Percentiles rank a stretch among this genome's conserved stretches.
phyloP scores from a whole-genome alignment of 2,797 vertebrate genomes.

The Catharus ustulatus region DNA sequence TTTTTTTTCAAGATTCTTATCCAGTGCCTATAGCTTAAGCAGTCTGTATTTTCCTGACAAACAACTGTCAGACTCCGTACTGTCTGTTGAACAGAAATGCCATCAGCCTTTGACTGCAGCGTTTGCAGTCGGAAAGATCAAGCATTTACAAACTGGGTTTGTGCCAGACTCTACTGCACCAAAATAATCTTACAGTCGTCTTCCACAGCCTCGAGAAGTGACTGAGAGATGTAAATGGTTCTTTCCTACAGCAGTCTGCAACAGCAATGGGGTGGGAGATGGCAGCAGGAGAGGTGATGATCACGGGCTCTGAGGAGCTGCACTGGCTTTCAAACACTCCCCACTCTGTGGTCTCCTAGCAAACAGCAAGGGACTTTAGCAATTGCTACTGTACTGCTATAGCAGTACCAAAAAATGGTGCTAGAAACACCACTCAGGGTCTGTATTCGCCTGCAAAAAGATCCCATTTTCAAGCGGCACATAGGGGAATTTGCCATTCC shows the following conservation, averaged over 20 bases:
- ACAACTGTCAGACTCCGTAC: background rate
- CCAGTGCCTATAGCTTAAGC: background rate
- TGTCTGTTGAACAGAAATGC: background rate
- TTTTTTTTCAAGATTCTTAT: background rate
- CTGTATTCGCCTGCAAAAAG: background rate
- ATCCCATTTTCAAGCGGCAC: background rate
- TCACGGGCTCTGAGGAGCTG: background rate
- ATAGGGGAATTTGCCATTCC: background rate
- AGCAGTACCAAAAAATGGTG: background rate
- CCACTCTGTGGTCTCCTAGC: background rate
- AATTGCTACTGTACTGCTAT: background rate
- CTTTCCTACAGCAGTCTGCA: background rate
- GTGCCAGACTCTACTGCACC: background rate
- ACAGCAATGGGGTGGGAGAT: rapidly evolving
- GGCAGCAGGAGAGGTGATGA: background rate
- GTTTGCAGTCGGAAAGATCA: background rate
- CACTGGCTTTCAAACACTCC: background rate
- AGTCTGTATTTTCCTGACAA: background rate
- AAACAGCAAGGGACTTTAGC: background rate
- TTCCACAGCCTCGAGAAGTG: background rate
- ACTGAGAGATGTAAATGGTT: background rate
- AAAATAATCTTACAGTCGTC: background rate
- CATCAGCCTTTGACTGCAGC: background rate
- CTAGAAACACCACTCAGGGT: background rate
- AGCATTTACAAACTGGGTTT: background rate